phyloP scores from a whole-genome alignment of 2,113 vertebrate species.

The Sebastes schlegelii region DNA sequence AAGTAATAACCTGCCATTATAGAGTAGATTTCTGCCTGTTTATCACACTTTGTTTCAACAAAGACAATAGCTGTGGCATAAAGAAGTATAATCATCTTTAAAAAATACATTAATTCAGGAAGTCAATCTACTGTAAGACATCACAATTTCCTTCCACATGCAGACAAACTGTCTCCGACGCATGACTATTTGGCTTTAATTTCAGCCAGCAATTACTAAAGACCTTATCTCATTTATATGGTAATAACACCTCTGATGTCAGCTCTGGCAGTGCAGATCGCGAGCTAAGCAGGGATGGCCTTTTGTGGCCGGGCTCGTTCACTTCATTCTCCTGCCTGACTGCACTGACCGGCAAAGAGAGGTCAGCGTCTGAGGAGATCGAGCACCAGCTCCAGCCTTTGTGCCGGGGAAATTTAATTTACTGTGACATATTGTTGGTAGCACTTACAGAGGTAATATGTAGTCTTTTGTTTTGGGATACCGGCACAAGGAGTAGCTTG shows the following conservation, averaged over 20 bases:
- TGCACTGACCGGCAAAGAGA: slow-evolving; percentile 57
- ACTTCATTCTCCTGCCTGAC: slow-evolving; percentile 55
- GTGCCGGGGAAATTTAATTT: slow-evolving; percentile 41
- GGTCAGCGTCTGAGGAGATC: slow-evolving; percentile 58
- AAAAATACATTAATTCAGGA: slow-evolving; percentile 1
- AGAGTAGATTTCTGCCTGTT: not conserved
- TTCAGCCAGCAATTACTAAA: slow-evolving; percentile 79
- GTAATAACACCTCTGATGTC: slow-evolving; percentile 78
- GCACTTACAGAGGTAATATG: slow-evolving; percentile 54
- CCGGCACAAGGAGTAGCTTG: slow-evolving; percentile 33
- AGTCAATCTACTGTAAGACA: slow-evolving; percentile 36
- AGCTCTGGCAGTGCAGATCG: slow-evolving; percentile 60
- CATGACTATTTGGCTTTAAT: slow-evolving; percentile 72
- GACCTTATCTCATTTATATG: slow-evolving; percentile 86
- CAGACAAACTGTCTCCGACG: slow-evolving; percentile 45
- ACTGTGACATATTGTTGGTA: slow-evolving; percentile 60
- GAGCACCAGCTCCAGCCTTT: slow-evolving; percentile 43
- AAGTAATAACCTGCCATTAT: not conserved
- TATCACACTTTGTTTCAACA: not conserved
- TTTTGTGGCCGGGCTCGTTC: slow-evolving; percentile 59
- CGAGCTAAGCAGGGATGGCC: slow-evolving; percentile 61
- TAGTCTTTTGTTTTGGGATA: slow-evolving; percentile 58
- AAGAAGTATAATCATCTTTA: not conserved
- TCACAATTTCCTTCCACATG: slow-evolving; percentile 39
- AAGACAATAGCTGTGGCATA: not conserved